Evolutionary conservation across 2,797 vertebrate genomes (phyloP).

Genomic region (Momotus momota): DNA sequence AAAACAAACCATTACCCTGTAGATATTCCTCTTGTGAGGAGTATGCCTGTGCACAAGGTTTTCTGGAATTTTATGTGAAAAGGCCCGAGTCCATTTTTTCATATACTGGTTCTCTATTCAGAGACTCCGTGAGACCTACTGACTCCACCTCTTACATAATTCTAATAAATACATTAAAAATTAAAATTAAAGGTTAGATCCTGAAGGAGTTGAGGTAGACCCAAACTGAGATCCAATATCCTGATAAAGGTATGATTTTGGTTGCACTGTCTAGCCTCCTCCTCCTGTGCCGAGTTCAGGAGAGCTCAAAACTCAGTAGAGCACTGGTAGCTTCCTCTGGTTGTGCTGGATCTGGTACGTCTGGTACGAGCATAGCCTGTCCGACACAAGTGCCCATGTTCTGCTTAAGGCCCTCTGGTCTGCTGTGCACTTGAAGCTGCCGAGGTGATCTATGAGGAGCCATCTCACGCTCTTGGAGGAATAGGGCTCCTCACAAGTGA

Average conservation of each 20-base stretch:
- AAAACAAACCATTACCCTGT: neutral
- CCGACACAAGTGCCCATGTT: neutral
- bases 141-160: neutral
- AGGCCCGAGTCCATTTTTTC: neutral
- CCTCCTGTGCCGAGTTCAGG: neutral
- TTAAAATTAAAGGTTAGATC: neutral
- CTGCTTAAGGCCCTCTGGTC: neutral
- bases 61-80: neutral
- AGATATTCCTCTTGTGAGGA: neutral
- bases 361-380: neutral
- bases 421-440: neutral
- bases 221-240: neutral
- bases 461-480: neutral
- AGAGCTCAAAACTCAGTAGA: neutral
- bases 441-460: neutral
- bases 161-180: neutral
- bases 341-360: neutral
- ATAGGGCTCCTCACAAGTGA: neutral
- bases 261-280: neutral
- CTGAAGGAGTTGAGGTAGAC: neutral
- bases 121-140: neutral
- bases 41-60: neutral
- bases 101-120: neutral
- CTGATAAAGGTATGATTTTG: neutral
- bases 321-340: fast-evolving